Percentiles rank a stretch among this genome's conserved stretches.
Conservation (phyloP, 2,888 invertebrate species). For the Andrena flavipes region DNA sequence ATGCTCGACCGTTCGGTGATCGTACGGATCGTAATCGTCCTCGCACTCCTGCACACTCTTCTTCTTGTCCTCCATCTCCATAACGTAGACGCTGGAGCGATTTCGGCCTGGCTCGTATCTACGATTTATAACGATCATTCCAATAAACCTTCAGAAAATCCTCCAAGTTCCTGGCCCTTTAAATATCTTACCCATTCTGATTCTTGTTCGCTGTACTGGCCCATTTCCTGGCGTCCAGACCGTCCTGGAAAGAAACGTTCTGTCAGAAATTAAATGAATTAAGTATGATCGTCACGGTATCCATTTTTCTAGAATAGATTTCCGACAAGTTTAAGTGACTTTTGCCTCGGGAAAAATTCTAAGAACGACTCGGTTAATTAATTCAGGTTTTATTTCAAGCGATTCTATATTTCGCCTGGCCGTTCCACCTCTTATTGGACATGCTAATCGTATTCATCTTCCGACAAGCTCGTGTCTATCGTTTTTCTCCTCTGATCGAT, state of each 20-base stretch:
- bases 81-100: constrained; percentile 76
- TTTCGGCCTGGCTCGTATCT: constrained; percentile 74
- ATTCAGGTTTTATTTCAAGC: background rate
- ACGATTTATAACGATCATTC: background rate
- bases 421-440: background rate
- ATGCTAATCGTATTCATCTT: background rate
- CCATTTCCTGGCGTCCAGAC: constrained; percentile 69
- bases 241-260: constrained; percentile 70
- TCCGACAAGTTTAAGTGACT: no score
- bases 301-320: no score
- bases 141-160: no score
- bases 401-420: background rate
- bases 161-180: no score
- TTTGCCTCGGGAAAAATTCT: no score
- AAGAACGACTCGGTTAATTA: no score
- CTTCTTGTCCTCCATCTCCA: constrained; percentile 86
- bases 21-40: constrained; percentile 89
- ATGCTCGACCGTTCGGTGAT: constrained; percentile 89
- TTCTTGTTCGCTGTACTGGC: constrained; percentile 55
- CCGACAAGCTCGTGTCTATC: background rate
- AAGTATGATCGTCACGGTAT: no score
- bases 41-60: constrained; percentile 60
- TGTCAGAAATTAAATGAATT: background rate
- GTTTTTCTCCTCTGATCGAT: background rate
- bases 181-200: constrained; percentile 56